Percentiles rank a stretch among this genome's conserved stretches.
phyloP scores from a whole-genome alignment of 2,888 invertebrate genomes.

The Agrochola circellaris region DNA sequence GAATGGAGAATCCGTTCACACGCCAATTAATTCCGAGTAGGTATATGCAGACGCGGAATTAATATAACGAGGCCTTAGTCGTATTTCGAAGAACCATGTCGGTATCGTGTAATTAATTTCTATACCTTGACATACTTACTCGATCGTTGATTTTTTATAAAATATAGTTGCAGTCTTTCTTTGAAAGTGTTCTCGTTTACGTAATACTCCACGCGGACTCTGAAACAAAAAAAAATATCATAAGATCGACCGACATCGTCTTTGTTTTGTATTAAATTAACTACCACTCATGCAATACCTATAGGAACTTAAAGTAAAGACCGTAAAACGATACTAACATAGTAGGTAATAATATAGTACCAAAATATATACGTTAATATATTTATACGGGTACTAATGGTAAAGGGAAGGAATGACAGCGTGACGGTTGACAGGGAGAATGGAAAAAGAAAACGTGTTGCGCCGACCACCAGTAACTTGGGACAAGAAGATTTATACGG shows the following conservation, averaged over 20 bases:
- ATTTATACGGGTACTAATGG: neutral
- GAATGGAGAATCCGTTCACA: neutral
- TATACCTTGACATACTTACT: slow-evolving; percentile 93
- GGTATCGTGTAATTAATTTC: neutral
- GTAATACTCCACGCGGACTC: slow-evolving; percentile 99
- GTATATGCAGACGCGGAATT: neutral
- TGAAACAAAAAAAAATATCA: slow-evolving; percentile 91
- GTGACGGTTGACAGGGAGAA: too few species aligned
- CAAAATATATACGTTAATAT: neutral
- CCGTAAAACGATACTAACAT: neutral
- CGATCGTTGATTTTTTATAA: slow-evolving; percentile 99
- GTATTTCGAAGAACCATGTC: slow-evolving; percentile 7
- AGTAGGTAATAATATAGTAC: neutral
- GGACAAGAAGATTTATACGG: too few species aligned
- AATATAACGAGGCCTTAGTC: neutral
- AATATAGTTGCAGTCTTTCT: slow-evolving; percentile 99
- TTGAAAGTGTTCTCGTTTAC: slow-evolving; percentile 99
- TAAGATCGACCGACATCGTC: too few species aligned
- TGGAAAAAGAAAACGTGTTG: too few species aligned
- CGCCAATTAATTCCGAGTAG: neutral
- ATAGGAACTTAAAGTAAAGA: neutral
- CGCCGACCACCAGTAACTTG: too few species aligned
- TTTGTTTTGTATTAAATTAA: neutral
- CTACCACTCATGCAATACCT: slow-evolving; percentile 2
- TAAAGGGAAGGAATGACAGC: too few species aligned